Conservation (phyloP, 2,113 vertebrate species). For the Polyodon spathula region DNA sequence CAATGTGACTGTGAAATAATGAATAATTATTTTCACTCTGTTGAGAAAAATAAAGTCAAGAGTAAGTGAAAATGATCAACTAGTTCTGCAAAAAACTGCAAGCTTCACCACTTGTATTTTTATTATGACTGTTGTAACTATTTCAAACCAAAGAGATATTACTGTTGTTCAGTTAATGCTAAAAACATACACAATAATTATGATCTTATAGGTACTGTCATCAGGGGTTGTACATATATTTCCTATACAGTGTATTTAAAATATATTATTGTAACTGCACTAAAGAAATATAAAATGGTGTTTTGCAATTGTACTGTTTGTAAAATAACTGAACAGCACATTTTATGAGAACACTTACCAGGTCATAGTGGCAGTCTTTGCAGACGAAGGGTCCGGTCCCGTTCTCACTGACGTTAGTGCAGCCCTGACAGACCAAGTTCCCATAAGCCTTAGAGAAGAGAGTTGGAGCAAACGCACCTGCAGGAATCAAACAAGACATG, state of each 20-base stretch:
- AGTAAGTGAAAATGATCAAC: neutral
- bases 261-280: too few species aligned
- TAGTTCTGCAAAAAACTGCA: too few species aligned
- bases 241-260: too few species aligned
- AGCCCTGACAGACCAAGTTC: constrained; percentile 69
- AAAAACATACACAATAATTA: too few species aligned
- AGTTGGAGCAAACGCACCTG: constrained; percentile 78
- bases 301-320: neutral
- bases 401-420: constrained; percentile 58
- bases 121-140: too few species aligned
- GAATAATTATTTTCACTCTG: constrained; percentile 55
- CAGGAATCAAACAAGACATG: neutral
- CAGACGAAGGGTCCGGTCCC: constrained; percentile 57
- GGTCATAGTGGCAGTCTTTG: constrained; percentile 69
- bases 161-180: too few species aligned
- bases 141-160: too few species aligned
- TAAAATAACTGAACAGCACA: neutral
- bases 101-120: neutral
- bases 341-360: constrained; percentile 43
- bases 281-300: too few species aligned
- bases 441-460: constrained; percentile 82
- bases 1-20: constrained; percentile 64
- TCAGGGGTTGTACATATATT: too few species aligned
- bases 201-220: too few species aligned
- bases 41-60: constrained; percentile 9